Percentiles rank a stretch among this genome's conserved stretches.
phyloP scores from a whole-genome alignment of 2,888 invertebrate species.

The Hesperia comma region DNA sequence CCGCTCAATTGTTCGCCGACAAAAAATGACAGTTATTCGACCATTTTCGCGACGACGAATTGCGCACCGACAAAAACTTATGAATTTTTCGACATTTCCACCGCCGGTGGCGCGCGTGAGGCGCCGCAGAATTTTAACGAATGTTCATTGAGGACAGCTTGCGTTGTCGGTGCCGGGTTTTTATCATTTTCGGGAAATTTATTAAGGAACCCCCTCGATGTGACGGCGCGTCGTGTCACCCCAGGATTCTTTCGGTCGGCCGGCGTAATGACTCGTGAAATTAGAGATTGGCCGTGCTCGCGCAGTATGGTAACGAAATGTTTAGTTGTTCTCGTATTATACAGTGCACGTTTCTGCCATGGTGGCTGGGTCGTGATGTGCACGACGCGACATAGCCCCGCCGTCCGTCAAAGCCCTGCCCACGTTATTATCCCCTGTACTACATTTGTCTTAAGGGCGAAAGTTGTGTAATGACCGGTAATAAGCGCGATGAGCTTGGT shows the following conservation, averaged over 20 bases:
- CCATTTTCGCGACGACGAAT: conserved; percentile 58
- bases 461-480: background rate
- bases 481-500: conserved; percentile 20
- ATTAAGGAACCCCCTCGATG: conserved; percentile 43
- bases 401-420: conserved; percentile 21
- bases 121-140: conserved; percentile 58
- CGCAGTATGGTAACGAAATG: conserved; percentile 41
- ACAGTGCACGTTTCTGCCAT: conserved; percentile 43
- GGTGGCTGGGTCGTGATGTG: conserved; percentile 39
- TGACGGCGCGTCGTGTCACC: conserved; percentile 44
- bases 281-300: conserved; percentile 47
- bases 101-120: conserved; percentile 51
- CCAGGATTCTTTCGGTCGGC: conserved; percentile 42
- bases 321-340: conserved; percentile 39
- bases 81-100: conserved; percentile 61
- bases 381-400: conserved; percentile 34
- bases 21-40: conserved; percentile 67
- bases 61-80: conserved; percentile 57
- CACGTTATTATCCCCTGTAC: conserved; percentile 17
- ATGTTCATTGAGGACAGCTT: conserved; percentile 54
- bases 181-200: conserved; percentile 53
- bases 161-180: conserved; percentile 51
- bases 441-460: conserved; percentile 10
- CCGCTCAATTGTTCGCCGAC: conserved; percentile 56
- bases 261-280: conserved; percentile 52